Evolutionary conservation across 2,888 invertebrate genomes (phyloP).

Genomic region (Omphaloscelis lunosa): DNA sequence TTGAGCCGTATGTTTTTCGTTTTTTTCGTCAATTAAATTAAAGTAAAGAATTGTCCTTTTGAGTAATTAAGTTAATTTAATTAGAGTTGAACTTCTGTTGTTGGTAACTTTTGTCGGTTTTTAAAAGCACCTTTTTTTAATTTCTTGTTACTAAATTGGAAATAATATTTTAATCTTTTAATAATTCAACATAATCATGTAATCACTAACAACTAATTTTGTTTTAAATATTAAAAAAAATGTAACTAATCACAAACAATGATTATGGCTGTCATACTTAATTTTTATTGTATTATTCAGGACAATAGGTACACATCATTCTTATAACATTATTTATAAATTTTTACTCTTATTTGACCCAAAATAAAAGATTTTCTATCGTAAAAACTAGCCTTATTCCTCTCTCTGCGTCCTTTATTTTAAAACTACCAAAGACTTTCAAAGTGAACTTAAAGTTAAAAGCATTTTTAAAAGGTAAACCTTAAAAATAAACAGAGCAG

Average conservation of each 20-base stretch:
- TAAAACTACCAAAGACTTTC: conserved; percentile 17
- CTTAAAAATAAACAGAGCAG: conserved; percentile 30
- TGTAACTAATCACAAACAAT: not conserved
- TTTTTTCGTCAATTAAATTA: conserved; percentile 29
- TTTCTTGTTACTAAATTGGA: not conserved
- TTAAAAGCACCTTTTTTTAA: not conserved
- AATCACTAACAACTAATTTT: not conserved
- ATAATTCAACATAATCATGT: not conserved
- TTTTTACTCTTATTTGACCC: not conserved
- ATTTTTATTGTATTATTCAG: not conserved
- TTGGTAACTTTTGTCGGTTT: not conserved
- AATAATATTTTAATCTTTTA: not conserved
- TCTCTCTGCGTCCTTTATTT: not conserved
- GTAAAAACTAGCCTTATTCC: not conserved
- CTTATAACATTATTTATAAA: not conserved
- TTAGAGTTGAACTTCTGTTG: not conserved
- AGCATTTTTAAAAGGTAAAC: conserved; percentile 41
- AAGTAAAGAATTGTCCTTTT: conserved; percentile 27
- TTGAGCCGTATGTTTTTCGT: conserved; percentile 3
- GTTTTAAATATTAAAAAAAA: not conserved
- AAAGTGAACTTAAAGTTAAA: conserved; percentile 37
- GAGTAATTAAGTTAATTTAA: conserved; percentile 24
- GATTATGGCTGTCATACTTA: not conserved
- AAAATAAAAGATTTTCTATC: not conserved
- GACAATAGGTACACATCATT: not conserved